phyloP scores from a whole-genome alignment of 1,140 invertebrate genomes.

The Brachionus calyciflorus region DNA sequence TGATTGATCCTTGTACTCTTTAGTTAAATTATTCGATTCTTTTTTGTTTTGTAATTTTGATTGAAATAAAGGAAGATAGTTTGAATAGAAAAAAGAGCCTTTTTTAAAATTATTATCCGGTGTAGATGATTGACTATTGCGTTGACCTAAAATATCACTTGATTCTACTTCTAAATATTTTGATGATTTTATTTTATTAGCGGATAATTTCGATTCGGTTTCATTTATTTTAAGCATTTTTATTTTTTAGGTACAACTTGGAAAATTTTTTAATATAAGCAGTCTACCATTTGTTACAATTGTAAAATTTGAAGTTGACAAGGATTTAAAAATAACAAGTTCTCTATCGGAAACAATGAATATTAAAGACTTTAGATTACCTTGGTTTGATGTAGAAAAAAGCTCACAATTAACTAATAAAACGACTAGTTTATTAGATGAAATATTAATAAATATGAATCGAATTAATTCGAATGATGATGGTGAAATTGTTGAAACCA shows the following conservation, averaged over 20 bases:
- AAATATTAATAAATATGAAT: constrained; percentile 12
- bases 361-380: neutral
- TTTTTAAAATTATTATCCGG: too few species aligned
- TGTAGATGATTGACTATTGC: too few species aligned
- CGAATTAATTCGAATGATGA: neutral
- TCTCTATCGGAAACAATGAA: neutral
- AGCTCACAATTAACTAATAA: neutral
- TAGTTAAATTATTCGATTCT: neutral
- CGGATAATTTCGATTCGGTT: neutral
- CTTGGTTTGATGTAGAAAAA: neutral
- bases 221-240: neutral
- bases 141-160: neutral
- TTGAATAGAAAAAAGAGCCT: neutral
- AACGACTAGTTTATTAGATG: neutral
- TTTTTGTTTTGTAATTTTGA: constrained; percentile 23
- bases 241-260: neutral
- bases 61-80: constrained; percentile 10
- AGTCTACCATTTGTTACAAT: neutral
- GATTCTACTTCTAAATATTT: neutral
- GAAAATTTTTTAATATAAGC: neutral
- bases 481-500: neutral
- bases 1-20: constrained; percentile 15
- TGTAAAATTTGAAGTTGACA: constrained; percentile 5
- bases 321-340: neutral
- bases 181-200: neutral